phyloP scores from a whole-genome alignment of 1,140 invertebrate species.

The Ostrea denselamellosa region DNA sequence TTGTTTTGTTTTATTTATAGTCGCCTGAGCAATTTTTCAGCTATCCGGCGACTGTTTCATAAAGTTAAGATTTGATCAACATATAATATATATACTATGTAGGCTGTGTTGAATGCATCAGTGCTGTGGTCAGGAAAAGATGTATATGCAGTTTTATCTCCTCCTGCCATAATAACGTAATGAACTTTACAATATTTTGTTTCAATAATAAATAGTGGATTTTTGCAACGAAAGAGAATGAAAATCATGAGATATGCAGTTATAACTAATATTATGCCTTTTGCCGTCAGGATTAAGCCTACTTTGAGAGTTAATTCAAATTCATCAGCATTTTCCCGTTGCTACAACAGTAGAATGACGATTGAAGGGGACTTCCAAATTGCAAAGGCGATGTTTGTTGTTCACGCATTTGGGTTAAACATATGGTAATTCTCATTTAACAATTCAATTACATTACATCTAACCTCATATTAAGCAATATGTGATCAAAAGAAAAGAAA shows the following conservation, averaged over 20 bases:
- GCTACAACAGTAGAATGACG: background rate
- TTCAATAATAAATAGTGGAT: background rate
- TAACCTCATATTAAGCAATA: no score
- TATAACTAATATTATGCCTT: background rate
- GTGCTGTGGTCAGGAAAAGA: background rate
- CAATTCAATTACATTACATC: no score
- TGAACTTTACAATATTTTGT: background rate
- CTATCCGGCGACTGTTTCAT: no score
- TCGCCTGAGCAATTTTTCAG: no score
- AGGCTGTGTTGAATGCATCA: background rate
- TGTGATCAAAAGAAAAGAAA: no score
- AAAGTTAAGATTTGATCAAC: no score
- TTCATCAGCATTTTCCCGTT: background rate
- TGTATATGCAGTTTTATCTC: background rate
- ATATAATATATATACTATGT: background rate
- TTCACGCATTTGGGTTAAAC: background rate
- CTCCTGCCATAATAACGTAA: slow-evolving; percentile 3
- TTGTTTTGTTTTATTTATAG: no score
- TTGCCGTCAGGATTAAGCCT: background rate
- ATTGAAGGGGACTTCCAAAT: background rate
- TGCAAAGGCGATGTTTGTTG: background rate
- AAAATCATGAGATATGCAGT: background rate
- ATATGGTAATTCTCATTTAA: background rate
- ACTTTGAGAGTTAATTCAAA: background rate
- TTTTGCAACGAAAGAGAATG: no score